Evolutionary conservation across 2,888 invertebrate species (phyloP).

Genomic region (Drosophila atripex): DNA sequence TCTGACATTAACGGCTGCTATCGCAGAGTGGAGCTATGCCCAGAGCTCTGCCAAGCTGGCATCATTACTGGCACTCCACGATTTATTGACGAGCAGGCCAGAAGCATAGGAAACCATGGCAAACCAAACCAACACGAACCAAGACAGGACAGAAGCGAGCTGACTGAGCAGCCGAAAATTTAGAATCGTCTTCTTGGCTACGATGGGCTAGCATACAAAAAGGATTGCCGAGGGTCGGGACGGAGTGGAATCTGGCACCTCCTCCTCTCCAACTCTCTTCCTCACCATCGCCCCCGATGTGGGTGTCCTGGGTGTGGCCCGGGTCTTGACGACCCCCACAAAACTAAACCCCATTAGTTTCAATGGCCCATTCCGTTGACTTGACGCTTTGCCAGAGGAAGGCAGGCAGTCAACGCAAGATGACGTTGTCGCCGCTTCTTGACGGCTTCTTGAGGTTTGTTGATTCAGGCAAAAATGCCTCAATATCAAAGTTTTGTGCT

Average conservation of each 20-base stretch:
- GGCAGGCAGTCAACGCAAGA: constrained; percentile 52
- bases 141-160: constrained; percentile 17
- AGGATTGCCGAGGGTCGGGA: constrained; percentile 58
- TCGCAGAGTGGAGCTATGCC: constrained; percentile 71
- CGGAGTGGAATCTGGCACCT: neutral
- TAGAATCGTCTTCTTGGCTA: constrained; percentile 77
- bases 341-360: constrained; percentile 68
- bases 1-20: constrained; percentile 85
- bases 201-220: constrained; percentile 51
- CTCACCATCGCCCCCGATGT: neutral
- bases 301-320: constrained; percentile 61
- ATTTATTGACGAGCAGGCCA: constrained; percentile 83
- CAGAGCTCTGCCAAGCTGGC: constrained; percentile 68
- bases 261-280: neutral
- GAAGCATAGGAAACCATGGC: constrained; percentile 22
- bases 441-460: constrained; percentile 46
- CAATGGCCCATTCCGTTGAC: constrained; percentile 72
- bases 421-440: constrained; percentile 53
- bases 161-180: constrained; percentile 66
- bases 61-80: constrained; percentile 81
- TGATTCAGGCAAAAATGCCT: constrained; percentile 40
- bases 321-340: constrained; percentile 26
- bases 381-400: constrained; percentile 43
- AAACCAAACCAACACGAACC: constrained; percentile 31
- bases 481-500: constrained; percentile 43